These are phyloP conservation scores for Antrozous pallidus DNA, from an alignment of 2,797 vertebrate species.

Conservation along the genomic window DNA sequence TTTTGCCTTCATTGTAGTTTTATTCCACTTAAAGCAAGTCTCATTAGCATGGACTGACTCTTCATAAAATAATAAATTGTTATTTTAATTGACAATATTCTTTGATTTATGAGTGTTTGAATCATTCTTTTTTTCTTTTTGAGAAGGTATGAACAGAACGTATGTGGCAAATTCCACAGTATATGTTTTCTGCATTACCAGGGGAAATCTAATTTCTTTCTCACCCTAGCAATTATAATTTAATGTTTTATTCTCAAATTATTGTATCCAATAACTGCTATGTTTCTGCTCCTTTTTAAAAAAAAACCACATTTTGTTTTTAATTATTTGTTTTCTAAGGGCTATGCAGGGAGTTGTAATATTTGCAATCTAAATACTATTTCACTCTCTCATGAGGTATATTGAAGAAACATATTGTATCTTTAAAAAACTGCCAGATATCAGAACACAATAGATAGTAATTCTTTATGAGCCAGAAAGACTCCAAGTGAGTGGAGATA, in stretches of 20 bases:
- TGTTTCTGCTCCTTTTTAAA: conserved; percentile 42
- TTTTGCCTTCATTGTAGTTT: background rate
- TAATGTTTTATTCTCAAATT: conserved; percentile 41
- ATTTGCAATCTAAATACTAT: background rate
- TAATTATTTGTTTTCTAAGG: conserved; percentile 38
- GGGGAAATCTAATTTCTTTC: conserved; percentile 55
- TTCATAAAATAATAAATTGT: conserved; percentile 34
- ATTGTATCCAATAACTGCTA: background rate
- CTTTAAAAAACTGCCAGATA: background rate
- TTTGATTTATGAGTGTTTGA: conserved; percentile 68
- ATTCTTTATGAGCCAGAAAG: conserved; percentile 17
- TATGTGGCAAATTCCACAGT: conserved; percentile 40
- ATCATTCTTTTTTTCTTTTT: conserved; percentile 56
- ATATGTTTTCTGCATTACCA: conserved; percentile 53
- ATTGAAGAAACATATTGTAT: background rate
- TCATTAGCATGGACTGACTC: conserved; percentile 54
- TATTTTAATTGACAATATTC: conserved; percentile 30
- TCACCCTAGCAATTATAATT: conserved; percentile 57
- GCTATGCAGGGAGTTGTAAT: background rate
- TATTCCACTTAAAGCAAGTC: background rate
- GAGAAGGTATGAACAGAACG: conserved; percentile 48
- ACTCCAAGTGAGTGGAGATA: background rate
- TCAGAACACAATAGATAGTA: background rate
- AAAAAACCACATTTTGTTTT: conserved; percentile 39
- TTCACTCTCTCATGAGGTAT: background rate